phyloP scores from a whole-genome alignment of 2,797 vertebrate species.

The Arnoldichthys spilopterus region DNA sequence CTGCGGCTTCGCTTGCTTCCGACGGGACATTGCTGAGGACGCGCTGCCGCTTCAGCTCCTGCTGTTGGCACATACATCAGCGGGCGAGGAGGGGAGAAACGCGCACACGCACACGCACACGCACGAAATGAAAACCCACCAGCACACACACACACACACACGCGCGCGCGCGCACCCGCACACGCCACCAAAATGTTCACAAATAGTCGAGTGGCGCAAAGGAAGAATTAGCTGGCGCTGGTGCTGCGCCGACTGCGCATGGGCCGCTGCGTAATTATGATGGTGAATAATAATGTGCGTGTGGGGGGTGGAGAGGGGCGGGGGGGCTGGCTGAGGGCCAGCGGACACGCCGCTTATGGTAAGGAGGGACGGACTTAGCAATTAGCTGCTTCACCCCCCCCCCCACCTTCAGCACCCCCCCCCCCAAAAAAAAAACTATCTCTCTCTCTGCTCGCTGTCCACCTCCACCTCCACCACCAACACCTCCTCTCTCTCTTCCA shows the following conservation, averaged over 20 bases:
- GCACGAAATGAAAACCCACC: background rate
- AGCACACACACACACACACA: background rate
- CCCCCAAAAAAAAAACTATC: conserved; percentile 72
- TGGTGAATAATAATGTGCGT: conserved; percentile 96
- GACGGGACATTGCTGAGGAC: conserved; percentile 88
- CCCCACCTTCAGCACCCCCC: too few relatives aligned
- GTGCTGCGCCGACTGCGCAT: conserved; percentile 89
- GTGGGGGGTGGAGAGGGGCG: conserved; percentile 59
- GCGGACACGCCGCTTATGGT: conserved; percentile 93
- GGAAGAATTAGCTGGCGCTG: conserved; percentile 78
- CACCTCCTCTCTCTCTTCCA: conserved; percentile 52
- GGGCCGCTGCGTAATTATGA: conserved; percentile 95
- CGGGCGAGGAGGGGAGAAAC: conserved; percentile 56
- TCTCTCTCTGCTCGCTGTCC: conserved; percentile 77
- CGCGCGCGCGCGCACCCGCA: background rate
- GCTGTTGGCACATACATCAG: conserved; percentile 93
- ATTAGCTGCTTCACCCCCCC: conserved; percentile 88
- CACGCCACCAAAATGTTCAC: background rate
- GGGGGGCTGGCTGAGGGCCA: conserved; percentile 95
- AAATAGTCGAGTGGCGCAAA: conserved; percentile 75
- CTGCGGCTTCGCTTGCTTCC: conserved; percentile 99
- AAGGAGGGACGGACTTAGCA: conserved; percentile 94
- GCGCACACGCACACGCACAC: background rate
- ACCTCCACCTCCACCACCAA: conserved; percentile 65
- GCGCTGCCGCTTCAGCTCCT: conserved; percentile 82